These are phyloP conservation scores for Australoheros scitulus DNA, from an alignment of 2,113 vertebrate genomes.

Conservation along the genomic window DNA sequence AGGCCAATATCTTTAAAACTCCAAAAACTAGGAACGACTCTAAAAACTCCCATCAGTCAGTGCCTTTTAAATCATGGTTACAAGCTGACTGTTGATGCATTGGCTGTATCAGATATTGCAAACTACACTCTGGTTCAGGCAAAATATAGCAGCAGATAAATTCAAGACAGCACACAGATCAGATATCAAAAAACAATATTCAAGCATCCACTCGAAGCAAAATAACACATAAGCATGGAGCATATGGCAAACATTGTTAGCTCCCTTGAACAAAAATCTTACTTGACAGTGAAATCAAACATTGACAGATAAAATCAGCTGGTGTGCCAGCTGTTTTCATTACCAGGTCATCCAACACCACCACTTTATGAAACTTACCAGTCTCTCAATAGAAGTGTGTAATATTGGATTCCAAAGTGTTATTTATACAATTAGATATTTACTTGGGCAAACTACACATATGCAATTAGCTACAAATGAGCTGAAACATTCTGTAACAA, in stretches of 20 bases:
- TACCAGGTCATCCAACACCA: not conserved
- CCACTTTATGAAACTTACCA: not conserved
- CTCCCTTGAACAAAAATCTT: slow-evolving; percentile 1
- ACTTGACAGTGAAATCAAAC: slow-evolving; percentile 4
- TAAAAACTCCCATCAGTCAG: slow-evolving; percentile 16
- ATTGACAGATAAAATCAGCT: slow-evolving; percentile 1
- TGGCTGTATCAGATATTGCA: slow-evolving; percentile 1
- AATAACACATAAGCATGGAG: slow-evolving; percentile 19
- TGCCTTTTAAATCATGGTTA: slow-evolving; percentile 19
- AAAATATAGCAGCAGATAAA: slow-evolving; percentile 22
- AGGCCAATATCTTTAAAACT: slow-evolving; percentile 31
- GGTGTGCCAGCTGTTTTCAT: not conserved
- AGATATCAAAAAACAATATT: slow-evolving; percentile 30
- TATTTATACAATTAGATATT: not conserved
- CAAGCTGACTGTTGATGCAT: slow-evolving; percentile 15
- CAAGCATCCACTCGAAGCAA: not conserved
- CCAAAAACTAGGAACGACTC: slow-evolving; percentile 30
- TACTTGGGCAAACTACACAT: not conserved
- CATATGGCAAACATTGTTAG: slow-evolving; percentile 4
- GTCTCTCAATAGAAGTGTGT: not conserved
- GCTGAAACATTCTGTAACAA: not conserved
- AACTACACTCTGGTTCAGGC: slow-evolving; percentile 3
- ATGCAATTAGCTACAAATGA: not conserved
- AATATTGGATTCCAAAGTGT: not conserved
- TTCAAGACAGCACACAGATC: slow-evolving; percentile 36